Evolutionary conservation across 2,113 vertebrate genomes (phyloP).

Genomic region (Lycocorax pyrrhopterus): DNA sequence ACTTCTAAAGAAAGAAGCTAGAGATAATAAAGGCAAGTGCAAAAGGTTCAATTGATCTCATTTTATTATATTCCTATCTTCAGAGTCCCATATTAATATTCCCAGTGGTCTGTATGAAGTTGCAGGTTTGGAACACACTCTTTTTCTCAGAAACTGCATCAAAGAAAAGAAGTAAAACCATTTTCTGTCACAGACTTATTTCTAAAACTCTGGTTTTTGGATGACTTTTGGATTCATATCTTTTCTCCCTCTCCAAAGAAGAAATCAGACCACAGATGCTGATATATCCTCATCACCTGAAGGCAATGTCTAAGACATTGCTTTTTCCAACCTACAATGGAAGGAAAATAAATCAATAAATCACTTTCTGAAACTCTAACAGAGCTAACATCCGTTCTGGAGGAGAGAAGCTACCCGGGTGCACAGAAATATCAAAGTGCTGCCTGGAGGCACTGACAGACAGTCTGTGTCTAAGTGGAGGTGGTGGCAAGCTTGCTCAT

Average conservation of each 20-base stretch:
- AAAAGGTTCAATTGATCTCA: background rate
- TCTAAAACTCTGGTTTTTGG: background rate
- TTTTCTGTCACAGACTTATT: background rate
- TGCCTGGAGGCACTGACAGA: background rate
- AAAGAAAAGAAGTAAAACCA: background rate
- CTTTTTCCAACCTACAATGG: background rate
- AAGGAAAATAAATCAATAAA: background rate
- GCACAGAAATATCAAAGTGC: background rate
- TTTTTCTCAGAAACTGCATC: background rate
- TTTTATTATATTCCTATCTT: background rate
- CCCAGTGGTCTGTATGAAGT: background rate
- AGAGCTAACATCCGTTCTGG: background rate
- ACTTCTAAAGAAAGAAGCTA: background rate
- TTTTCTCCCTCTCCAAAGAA: background rate
- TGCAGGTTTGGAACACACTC: background rate
- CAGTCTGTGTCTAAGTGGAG: background rate
- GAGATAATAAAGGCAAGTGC: background rate
- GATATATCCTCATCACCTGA: background rate
- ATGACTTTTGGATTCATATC: background rate
- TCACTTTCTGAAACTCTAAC: background rate
- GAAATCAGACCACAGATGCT: background rate
- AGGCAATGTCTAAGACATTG: background rate
- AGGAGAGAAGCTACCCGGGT: background rate
- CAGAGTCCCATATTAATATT: background rate
- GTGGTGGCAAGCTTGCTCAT: background rate